phyloP scores from a whole-genome alignment of 2,797 vertebrate species.

The Eupleurogrammus muticus region DNA sequence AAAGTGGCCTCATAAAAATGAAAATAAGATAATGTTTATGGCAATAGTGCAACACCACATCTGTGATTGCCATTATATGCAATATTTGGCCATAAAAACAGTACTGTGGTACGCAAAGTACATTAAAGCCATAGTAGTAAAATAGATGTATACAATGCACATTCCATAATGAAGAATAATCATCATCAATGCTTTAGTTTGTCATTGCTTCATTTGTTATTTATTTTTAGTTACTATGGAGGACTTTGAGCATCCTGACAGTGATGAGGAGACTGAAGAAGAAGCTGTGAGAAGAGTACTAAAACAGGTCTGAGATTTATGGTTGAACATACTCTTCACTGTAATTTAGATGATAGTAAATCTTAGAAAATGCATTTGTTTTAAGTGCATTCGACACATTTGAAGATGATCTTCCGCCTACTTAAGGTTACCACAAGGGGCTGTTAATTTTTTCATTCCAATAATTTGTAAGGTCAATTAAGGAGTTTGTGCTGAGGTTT shows the following conservation, averaged over 20 bases:
- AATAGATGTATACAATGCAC: no score
- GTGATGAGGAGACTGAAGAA: constrained; percentile 94
- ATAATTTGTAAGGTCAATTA: constrained; percentile 20
- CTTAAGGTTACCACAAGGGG: constrained; percentile 64
- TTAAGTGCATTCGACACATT: not conserved
- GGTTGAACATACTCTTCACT: not conserved
- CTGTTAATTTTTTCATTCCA: constrained; percentile 60
- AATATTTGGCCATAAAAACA: no score
- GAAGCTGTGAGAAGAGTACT: constrained; percentile 89
- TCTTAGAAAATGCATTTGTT: not conserved
- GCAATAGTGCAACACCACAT: no score
- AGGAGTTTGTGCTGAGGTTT: constrained; percentile 7
- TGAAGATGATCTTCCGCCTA: not conserved
- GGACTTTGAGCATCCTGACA: constrained; percentile 88
- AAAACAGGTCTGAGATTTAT: constrained; percentile 84
- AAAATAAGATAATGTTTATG: no score
- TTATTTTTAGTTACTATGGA: constrained; percentile 87
- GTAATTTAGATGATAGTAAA: constrained; percentile 3
- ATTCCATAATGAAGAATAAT: no score
- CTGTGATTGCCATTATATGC: no score
- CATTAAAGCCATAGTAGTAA: no score
- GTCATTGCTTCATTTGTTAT: constrained; percentile 19
- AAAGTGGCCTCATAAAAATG: no score
- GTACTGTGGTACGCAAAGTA: no score
- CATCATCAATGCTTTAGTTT: constrained; percentile 4